phyloP scores from a whole-genome alignment of 2,888 invertebrate genomes.

The Rhamphomyia laevipes region DNA sequence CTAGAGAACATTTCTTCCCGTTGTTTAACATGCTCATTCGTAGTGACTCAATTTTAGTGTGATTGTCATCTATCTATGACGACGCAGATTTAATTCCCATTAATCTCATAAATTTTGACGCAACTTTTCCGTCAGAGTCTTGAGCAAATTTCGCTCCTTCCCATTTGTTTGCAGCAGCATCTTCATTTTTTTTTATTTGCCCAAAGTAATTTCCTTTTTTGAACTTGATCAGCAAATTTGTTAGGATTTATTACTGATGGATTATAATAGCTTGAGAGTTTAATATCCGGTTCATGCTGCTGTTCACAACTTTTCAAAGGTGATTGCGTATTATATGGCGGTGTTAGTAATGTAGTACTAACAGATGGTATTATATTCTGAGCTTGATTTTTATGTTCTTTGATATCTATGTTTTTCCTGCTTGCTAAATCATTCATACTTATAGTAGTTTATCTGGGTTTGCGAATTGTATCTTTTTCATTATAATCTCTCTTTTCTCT shows the following conservation, averaged over 20 bases:
- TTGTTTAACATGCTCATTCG: slow-evolving; percentile 26
- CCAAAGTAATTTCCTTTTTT: slow-evolving; percentile 88
- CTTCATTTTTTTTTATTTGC: slow-evolving; percentile 56
- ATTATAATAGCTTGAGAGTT: slow-evolving; percentile 60
- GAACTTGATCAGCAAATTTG: slow-evolving; percentile 78
- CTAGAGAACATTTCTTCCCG: slow-evolving; percentile 76
- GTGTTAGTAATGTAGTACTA: neutral
- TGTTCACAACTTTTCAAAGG: neutral
- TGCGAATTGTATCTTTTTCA: no score
- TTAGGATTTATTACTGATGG: slow-evolving; percentile 60
- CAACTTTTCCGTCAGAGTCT: slow-evolving; percentile 83
- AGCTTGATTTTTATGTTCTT: no score
- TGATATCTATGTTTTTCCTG: no score
- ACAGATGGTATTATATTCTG: no score
- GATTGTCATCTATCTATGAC: slow-evolving; percentile 1
- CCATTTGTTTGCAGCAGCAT: slow-evolving; percentile 48
- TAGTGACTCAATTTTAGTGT: slow-evolving; percentile 5
- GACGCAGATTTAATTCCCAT: slow-evolving; percentile 76
- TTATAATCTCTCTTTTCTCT: no score
- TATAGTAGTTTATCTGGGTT: no score
- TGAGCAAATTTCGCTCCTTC: slow-evolving; percentile 77
- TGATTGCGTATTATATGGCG: slow-evolving; percentile 17
- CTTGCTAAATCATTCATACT: no score
- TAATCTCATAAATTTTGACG: slow-evolving; percentile 87
- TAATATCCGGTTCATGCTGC: slow-evolving; percentile 2